These are phyloP conservation scores for Stenoptilia bipunctidactyla DNA, from an alignment of 2,888 invertebrate genomes.

Conservation along the genomic window DNA sequence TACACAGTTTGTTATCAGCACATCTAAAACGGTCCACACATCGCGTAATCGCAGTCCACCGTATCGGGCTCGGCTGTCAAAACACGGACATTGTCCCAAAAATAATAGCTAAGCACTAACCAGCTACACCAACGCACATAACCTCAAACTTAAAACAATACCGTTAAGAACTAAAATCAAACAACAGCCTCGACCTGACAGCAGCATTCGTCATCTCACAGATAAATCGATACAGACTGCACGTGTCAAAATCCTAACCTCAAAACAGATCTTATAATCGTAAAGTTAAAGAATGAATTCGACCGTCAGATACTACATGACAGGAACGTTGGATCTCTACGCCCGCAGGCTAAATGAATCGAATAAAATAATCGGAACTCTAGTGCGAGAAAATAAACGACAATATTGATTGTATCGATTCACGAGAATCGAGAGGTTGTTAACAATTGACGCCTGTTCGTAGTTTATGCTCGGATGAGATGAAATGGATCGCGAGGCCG, in stretches of 20 bases:
- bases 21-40: conserved; percentile 59
- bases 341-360: conserved; percentile 35
- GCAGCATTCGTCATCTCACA: conserved; percentile 28
- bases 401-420: conserved; percentile 58
- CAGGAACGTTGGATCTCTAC: conserved; percentile 30
- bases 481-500: conserved; percentile 63
- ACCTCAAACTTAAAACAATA: too few species aligned
- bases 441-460: conserved; percentile 65
- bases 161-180: conserved; percentile 14
- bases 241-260: conserved; percentile 18
- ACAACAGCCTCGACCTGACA: conserved; percentile 7
- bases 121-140: conserved; percentile 21
- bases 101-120: conserved; percentile 23
- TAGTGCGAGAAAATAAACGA: conserved; percentile 57
- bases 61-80: conserved; percentile 62
- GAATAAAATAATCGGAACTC: conserved; percentile 55
- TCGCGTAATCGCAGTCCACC: conserved; percentile 60
- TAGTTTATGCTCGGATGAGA: conserved; percentile 60
- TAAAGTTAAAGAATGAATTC: conserved; percentile 27
- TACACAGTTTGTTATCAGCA: conserved; percentile 37
- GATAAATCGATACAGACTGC: neutral
- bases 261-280: conserved; percentile 32
- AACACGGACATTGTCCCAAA: conserved; percentile 49
- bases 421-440: conserved; percentile 65
- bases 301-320: conserved; percentile 30